Evolutionary conservation across 2,113 vertebrate species (phyloP).

Genomic region (Psephotus haematonotus): DNA sequence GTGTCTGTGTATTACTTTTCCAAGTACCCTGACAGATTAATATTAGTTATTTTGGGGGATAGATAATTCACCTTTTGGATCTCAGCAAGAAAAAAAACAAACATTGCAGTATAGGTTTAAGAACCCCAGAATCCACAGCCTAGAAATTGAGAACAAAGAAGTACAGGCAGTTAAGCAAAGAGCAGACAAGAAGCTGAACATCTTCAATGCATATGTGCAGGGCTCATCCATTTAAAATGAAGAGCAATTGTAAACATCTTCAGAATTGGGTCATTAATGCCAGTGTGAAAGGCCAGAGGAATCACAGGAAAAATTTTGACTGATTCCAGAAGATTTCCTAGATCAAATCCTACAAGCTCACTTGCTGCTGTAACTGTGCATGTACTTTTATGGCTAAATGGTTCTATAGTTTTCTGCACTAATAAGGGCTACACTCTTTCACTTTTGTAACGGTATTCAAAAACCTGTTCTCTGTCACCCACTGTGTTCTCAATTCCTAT

Average conservation of each 20-base stretch:
- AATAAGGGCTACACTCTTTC: not conserved
- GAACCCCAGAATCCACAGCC: not conserved
- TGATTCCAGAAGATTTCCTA: not conserved
- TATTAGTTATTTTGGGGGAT: not conserved
- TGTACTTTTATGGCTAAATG: not conserved
- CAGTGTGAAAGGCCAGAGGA: not conserved
- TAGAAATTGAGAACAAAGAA: not conserved
- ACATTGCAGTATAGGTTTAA: not conserved
- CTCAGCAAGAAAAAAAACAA: not conserved
- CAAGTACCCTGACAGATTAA: not conserved
- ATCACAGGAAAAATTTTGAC: not conserved
- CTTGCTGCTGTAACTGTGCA: not conserved
- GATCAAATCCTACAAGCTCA: not conserved
- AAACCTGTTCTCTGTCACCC: not conserved
- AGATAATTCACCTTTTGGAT: not conserved
- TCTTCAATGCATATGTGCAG: not conserved
- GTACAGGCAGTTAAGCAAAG: not conserved
- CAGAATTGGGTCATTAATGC: not conserved
- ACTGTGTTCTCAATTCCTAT: rapidly evolving
- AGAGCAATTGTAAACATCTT: not conserved
- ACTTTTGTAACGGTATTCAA: not conserved
- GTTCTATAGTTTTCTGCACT: not conserved
- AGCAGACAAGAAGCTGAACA: not conserved
- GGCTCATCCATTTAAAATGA: not conserved
- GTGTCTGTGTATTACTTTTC: not conserved